phyloP scores from a whole-genome alignment of 2,797 vertebrate species.

The Eulemur albifrons region DNA sequence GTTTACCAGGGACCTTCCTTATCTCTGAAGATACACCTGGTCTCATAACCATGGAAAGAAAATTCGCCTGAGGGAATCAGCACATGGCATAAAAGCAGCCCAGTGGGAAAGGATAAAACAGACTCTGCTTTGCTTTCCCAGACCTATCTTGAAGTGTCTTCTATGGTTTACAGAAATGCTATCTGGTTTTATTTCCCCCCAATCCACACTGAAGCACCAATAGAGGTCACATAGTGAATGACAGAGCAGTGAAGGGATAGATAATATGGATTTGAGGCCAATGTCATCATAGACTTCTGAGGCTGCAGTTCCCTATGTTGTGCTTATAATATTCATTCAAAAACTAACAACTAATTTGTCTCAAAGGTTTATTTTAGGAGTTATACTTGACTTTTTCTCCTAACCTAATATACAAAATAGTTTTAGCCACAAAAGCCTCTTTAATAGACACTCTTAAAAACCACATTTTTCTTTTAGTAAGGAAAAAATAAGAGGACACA shows the following conservation, averaged over 20 bases:
- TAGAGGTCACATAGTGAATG: background rate
- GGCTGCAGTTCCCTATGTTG: background rate
- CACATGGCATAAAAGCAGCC: background rate
- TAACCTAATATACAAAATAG: background rate
- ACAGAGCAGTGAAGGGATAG: background rate
- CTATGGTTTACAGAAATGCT: background rate
- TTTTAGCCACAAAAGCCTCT: background rate
- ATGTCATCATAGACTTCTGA: background rate
- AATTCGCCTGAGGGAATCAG: background rate
- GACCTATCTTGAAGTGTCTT: background rate
- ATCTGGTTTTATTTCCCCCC: background rate
- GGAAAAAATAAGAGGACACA: background rate
- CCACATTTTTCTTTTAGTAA: background rate
- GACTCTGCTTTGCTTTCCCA: background rate
- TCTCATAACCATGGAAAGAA: background rate
- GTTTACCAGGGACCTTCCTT: background rate
- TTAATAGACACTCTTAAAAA: background rate
- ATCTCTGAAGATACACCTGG: constrained; percentile 30
- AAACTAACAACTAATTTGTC: background rate
- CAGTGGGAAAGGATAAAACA: background rate
- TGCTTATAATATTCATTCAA: background rate
- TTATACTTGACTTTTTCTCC: background rate
- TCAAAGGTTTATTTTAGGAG: constrained; percentile 8
- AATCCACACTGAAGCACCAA: background rate
- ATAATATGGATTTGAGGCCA: background rate